Evolutionary conservation across 1,140 invertebrate genomes (phyloP).

Genomic region (Drosophila parabipectinata): DNA sequence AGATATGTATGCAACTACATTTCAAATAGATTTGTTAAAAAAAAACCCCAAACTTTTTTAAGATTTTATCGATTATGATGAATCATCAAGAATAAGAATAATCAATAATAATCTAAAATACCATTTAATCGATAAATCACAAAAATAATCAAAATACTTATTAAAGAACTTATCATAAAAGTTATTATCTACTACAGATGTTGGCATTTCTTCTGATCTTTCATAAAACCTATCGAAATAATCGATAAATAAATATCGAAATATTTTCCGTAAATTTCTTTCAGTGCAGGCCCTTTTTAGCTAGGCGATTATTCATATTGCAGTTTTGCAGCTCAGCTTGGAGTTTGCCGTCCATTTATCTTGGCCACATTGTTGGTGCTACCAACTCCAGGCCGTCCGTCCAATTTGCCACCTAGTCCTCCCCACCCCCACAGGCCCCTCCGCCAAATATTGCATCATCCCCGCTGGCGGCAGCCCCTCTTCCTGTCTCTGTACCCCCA

Average conservation of each 20-base stretch:
- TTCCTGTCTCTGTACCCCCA: not conserved
- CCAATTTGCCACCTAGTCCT: not conserved
- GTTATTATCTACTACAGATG: too few relatives aligned
- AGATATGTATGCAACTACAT: too few relatives aligned
- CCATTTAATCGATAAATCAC: too few relatives aligned
- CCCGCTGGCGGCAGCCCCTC: not conserved
- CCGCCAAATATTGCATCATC: not conserved
- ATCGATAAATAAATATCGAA: not conserved
- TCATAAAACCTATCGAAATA: not conserved
- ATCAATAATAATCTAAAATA: too few relatives aligned
- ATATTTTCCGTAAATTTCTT: not conserved
- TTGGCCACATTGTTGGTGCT: slow-evolving; percentile 74
- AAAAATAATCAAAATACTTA: too few relatives aligned
- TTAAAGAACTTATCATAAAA: too few relatives aligned
- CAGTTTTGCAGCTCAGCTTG: slow-evolving; percentile 52
- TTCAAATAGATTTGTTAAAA: too few relatives aligned
- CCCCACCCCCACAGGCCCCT: not conserved
- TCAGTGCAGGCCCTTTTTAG: slow-evolving; percentile 15
- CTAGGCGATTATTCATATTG: slow-evolving; percentile 75
- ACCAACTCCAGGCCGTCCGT: not conserved
- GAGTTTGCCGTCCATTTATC: slow-evolving; percentile 78
- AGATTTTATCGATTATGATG: too few relatives aligned
- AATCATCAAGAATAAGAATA: too few relatives aligned
- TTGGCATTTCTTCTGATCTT: too few relatives aligned
- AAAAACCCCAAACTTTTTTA: too few relatives aligned